phyloP scores from a whole-genome alignment of 1,140 invertebrate species.

The Babylonia areolata region DNA sequence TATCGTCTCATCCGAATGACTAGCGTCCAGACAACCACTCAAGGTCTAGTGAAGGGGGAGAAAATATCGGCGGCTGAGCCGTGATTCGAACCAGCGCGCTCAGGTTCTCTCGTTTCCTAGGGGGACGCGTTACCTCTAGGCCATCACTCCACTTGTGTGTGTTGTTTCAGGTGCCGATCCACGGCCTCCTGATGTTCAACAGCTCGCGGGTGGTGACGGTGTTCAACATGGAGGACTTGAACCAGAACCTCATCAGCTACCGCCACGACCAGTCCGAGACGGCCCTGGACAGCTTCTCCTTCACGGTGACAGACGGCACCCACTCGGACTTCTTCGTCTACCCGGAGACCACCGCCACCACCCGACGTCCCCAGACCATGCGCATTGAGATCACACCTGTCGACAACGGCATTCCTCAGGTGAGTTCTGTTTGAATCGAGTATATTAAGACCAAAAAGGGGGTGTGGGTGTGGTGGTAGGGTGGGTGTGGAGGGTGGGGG shows the following conservation, averaged over 20 bases:
- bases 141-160: no score
- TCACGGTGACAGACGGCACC: constrained; percentile 74
- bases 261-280: constrained; percentile 76
- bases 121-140: no score
- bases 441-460: no score
- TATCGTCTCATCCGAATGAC: no score
- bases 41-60: no score
- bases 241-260: constrained; percentile 73
- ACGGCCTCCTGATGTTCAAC: constrained; percentile 73
- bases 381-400: constrained; percentile 73
- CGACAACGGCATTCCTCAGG: constrained; percentile 72
- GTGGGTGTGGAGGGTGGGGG: no score
- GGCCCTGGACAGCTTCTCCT: constrained; percentile 72
- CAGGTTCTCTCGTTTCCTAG: no score
- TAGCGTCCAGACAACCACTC: no score
- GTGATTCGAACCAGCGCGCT: no score
- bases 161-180: constrained; percentile 63
- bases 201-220: constrained; percentile 60
- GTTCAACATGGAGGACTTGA: constrained; percentile 73
- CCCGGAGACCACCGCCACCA: constrained; percentile 64
- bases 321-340: constrained; percentile 74
- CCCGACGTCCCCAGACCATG: constrained; percentile 68
- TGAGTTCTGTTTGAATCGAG: no score
- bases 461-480: no score
- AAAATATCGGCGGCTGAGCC: no score